Conservation (phyloP, 2,797 vertebrate species). For the Gephyroberyx darwinii region DNA sequence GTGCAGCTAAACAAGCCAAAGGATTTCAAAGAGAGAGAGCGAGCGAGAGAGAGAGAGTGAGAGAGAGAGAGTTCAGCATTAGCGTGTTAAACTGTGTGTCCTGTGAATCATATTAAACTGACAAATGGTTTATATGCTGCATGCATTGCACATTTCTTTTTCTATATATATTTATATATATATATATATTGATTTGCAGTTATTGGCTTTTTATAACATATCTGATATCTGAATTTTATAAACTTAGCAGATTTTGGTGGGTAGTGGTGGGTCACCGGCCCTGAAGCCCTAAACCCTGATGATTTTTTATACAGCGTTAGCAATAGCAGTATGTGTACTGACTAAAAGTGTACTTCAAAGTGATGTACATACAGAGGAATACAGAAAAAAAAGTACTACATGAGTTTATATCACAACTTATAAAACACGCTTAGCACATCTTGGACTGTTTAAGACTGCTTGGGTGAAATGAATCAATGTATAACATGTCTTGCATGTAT, state of each 20-base stretch:
- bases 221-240: constrained; percentile 1
- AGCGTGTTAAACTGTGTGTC: constrained; percentile 27
- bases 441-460: constrained; percentile 30
- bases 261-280: too few species aligned
- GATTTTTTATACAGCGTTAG: too few species aligned
- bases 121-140: constrained; percentile 29
- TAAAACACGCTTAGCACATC: constrained; percentile 24
- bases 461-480: constrained; percentile 13
- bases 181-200: too few species aligned
- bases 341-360: too few species aligned
- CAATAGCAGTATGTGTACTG: too few species aligned
- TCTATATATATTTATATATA: not conserved
- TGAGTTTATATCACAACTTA: not conserved
- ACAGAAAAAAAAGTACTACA: too few species aligned
- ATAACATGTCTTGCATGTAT: constrained; percentile 27
- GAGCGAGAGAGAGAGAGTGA: constrained; percentile 28
- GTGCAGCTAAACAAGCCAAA: constrained; percentile 58
- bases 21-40: constrained; percentile 25
- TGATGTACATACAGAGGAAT: too few species aligned
- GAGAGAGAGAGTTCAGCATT: constrained; percentile 18
- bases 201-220: constrained; percentile 10
- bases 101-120: constrained; percentile 37
- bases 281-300: too few species aligned
- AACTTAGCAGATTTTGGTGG: not conserved
- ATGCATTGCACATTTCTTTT: constrained; percentile 16